Conservation (phyloP, 2,888 invertebrate genomes). For the Nebria salina region DNA sequence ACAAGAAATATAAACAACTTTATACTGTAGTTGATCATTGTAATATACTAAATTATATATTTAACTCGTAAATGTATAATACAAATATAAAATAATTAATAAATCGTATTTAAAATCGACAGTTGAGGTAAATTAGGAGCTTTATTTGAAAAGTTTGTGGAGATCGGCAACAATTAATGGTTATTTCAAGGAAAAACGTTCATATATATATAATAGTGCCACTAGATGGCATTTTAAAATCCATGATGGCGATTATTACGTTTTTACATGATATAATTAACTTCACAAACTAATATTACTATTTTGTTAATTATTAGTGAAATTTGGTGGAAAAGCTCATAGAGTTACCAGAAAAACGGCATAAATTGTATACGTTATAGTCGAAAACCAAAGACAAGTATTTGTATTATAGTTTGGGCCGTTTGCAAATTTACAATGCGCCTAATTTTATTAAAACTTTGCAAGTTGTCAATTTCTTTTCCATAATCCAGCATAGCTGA, state of each 20-base stretch:
- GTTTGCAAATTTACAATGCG: slow-evolving; percentile 24
- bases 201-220: not conserved
- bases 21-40: slow-evolving; percentile 45
- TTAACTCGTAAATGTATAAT: slow-evolving; percentile 30
- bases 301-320: too few relatives aligned
- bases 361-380: slow-evolving; percentile 26
- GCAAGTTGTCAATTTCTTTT: slow-evolving; percentile 21
- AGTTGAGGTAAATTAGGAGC: slow-evolving; percentile 34
- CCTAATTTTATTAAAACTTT: slow-evolving; percentile 13
- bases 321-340: slow-evolving; percentile 28
- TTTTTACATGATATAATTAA: too few relatives aligned
- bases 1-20: slow-evolving; percentile 35
- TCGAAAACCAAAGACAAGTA: slow-evolving; percentile 42
- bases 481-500: slow-evolving; percentile 38
- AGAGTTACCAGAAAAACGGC: slow-evolving; percentile 35
- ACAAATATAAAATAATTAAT: slow-evolving; percentile 21
- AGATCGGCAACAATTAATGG: not conserved
- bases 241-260: too few relatives aligned
- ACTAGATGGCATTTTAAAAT: too few relatives aligned
- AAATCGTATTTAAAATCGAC: not conserved
- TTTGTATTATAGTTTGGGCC: slow-evolving; percentile 21
- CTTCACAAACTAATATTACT: too few relatives aligned
- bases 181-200: not conserved
- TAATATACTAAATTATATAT: slow-evolving; percentile 44
- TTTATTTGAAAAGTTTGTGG: not conserved